A percentile compares a stretch with the other conserved stretches of the same genome.
These are phyloP conservation scores for Temnothorax rugatulus DNA, from an alignment of 2,888 invertebrate genomes.

Conservation along the genomic window DNA sequence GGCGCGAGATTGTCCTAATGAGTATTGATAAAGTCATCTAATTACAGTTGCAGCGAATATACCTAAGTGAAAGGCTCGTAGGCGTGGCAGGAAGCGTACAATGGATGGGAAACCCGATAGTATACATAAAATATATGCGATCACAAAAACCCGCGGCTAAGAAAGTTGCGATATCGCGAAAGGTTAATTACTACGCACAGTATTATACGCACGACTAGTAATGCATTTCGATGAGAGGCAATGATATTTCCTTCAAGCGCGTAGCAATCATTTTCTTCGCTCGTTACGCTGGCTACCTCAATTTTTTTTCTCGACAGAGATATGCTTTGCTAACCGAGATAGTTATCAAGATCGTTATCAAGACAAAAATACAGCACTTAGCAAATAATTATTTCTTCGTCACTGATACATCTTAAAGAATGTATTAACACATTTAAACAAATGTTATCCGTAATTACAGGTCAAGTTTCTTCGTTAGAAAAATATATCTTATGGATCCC, in stretches of 20 bases:
- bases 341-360: constrained; percentile 26
- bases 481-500: background rate
- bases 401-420: background rate
- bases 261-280: constrained; percentile 31
- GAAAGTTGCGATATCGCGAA: constrained; percentile 69
- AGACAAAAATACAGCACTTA: constrained; percentile 9
- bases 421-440: background rate
- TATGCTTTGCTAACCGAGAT: constrained; percentile 25
- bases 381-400: background rate
- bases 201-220: constrained; percentile 61
- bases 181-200: constrained; percentile 71
- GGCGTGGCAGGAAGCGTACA: constrained; percentile 74
- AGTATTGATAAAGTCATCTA: constrained; percentile 71
- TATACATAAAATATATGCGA: constrained; percentile 68
- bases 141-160: constrained; percentile 71
- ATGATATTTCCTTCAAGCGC: constrained; percentile 61
- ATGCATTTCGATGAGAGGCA: constrained; percentile 65
- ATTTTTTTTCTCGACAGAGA: background rate
- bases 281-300: constrained; percentile 21
- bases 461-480: background rate
- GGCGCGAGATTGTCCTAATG: constrained; percentile 42
- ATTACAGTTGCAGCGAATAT: constrained; percentile 64
- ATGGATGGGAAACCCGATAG: constrained; percentile 74
- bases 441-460: background rate
- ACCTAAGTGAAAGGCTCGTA: constrained; percentile 70